These are phyloP conservation scores for Oxytorus armatus DNA, from an alignment of 2,888 invertebrate species.

Conservation along the genomic window DNA sequence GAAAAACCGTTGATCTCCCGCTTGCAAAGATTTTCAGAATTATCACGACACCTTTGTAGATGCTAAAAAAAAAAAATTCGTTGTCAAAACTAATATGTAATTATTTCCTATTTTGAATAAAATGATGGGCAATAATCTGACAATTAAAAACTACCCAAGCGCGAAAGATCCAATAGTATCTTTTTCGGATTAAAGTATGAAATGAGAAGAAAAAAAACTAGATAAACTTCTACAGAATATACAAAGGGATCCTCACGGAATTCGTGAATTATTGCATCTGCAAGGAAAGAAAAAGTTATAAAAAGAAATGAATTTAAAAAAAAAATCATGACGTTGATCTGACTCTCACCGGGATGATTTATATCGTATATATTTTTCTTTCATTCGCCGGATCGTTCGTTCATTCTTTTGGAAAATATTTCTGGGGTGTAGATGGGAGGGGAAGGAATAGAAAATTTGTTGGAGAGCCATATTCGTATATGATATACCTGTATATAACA, in stretches of 20 bases:
- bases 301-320: slow-evolving; percentile 17
- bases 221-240: not conserved
- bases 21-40: too few relatives aligned
- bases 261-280: slow-evolving; percentile 4
- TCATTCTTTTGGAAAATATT: slow-evolving; percentile 43
- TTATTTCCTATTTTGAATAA: too few relatives aligned
- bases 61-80: too few relatives aligned
- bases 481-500: not conserved
- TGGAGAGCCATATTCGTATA: slow-evolving; percentile 14
- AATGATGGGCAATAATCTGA: too few relatives aligned
- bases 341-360: slow-evolving; percentile 40
- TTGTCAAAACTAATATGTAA: too few relatives aligned
- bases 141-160: too few relatives aligned
- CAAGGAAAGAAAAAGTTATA: slow-evolving; percentile 9
- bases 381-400: slow-evolving; percentile 27
- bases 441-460: slow-evolving; percentile 28
- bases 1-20: too few relatives aligned
- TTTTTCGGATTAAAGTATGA: too few relatives aligned
- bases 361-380: slow-evolving; percentile 36
- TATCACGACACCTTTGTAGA: too few relatives aligned
- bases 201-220: too few relatives aligned
- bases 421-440: slow-evolving; percentile 9
- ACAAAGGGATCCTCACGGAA: not conserved
- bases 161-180: too few relatives aligned
- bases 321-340: slow-evolving; percentile 4